Base-by-base conservation (phyloP, 1,140 invertebrate genomes). In the Mactra quadrangularis region DNA sequence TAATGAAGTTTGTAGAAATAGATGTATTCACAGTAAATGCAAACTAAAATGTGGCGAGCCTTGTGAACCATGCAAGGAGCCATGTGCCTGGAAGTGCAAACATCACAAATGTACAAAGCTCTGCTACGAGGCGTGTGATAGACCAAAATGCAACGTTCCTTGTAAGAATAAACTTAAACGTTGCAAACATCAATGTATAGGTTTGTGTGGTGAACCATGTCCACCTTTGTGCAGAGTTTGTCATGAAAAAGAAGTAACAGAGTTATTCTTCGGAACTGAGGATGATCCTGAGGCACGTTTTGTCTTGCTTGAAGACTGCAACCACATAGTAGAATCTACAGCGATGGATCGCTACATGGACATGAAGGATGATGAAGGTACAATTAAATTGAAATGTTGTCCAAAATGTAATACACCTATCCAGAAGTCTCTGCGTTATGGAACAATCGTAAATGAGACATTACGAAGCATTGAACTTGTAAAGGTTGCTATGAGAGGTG, bases 131-230 rank as follows among this genome's bases (percentile, higher is more conserved):
- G 87, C 92, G 29, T 96, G 96, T 91, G 92, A 94, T 45, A 91
- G 93, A 62, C 85, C 85, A 13, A 93, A 94, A 50, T 95, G 96
- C 84, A 78, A 90, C 53, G n/a, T 78, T 17, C 87, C 84, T 25
- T 93, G 92, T 53, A 89, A 38, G 4, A 47, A 62, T 29, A 86
- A 85, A 35, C 22, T 47, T 15, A 77, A 89, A 22, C 29, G 75
- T 71, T 96, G 96, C 92, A 94, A 94, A 53, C 96, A 96, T 88
- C 88, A 38, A 38, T n/a, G n/a, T n/a, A n/a, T n/a, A n/a, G n/a
- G n/a, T n/a, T n/a, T n/a, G n/a, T n/a, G n/a, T n/a, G n/a, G 93
- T 41, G 96, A 96, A 94, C 89, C 94, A 93, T 96, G 96, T 92
- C 94, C 91, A 87, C 52, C 17, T 0, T 27, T 83, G 15, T 87